Conservation (phyloP, 2,797 vertebrate genomes). For the Malurus leucopterus region DNA sequence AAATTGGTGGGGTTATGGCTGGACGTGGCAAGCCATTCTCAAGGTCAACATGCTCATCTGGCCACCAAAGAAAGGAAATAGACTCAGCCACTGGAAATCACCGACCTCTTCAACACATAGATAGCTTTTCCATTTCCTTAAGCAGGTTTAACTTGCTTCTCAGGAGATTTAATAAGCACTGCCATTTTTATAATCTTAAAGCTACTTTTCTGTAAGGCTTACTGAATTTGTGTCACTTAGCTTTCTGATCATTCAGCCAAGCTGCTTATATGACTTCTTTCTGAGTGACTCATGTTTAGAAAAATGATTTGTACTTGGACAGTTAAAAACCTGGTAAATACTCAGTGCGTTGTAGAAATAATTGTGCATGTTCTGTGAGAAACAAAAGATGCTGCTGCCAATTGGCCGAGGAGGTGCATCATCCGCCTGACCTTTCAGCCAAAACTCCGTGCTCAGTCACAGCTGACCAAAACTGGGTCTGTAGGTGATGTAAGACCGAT, state of each 20-base stretch:
- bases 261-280: constrained; percentile 1
- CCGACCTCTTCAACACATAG: background rate
- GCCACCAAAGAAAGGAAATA: background rate
- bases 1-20: background rate
- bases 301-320: background rate
- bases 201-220: constrained; percentile 7
- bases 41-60: background rate
- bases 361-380: background rate
- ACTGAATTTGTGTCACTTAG: background rate
- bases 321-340: constrained; percentile 33
- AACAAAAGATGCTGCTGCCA: background rate
- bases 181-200: background rate
- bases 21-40: background rate
- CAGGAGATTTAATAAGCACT: background rate
- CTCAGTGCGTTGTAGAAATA: background rate
- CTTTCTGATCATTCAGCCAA: constrained; percentile 21
- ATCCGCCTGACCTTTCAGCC: background rate
- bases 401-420: background rate
- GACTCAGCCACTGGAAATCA: background rate
- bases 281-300: constrained; percentile 7
- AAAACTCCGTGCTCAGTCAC: background rate
- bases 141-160: background rate
- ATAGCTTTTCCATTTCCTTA: background rate
- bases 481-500: accelerated
- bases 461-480: background rate